These are phyloP conservation scores for Amphipoea oculea DNA, from an alignment of 2,888 invertebrate genomes.

Conservation along the genomic window DNA sequence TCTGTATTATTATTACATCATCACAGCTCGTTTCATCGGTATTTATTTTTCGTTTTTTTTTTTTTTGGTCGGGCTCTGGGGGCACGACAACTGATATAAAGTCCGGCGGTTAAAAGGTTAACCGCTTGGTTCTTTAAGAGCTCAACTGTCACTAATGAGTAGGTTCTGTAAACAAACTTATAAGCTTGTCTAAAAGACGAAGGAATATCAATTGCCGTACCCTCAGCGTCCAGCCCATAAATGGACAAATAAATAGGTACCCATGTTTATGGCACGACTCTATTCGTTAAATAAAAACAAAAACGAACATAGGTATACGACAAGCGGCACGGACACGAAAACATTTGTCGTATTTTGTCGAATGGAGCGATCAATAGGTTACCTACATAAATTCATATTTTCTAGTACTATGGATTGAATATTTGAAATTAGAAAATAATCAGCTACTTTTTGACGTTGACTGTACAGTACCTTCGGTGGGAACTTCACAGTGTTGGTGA, in stretches of 20 bases:
- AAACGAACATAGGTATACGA: background rate
- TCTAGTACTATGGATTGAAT: background rate
- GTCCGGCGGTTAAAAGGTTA: too few relatives aligned
- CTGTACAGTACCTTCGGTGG: slow-evolving; percentile 11
- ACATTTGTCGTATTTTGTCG: background rate
- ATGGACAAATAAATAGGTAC: background rate
- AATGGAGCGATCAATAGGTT: background rate
- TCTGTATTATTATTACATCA: too few relatives aligned
- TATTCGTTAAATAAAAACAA: background rate
- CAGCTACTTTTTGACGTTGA: slow-evolving; percentile 5
- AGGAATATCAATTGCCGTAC: background rate
- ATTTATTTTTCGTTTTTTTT: too few relatives aligned
- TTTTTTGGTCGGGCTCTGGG: too few relatives aligned
- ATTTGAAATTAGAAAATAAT: background rate
- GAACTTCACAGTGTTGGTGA: slow-evolving; percentile 8
- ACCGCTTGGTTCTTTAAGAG: background rate
- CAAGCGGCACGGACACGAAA: background rate
- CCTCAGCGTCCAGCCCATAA: background rate
- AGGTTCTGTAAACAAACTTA: background rate
- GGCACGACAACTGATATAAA: too few relatives aligned
- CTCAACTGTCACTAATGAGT: background rate
- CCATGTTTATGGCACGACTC: background rate
- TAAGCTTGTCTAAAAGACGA: background rate
- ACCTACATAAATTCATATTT: background rate
- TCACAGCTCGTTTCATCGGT: too few relatives aligned